These are phyloP conservation scores for Drosophila lacteicornis DNA, from an alignment of 1,140 invertebrate genomes.

Conservation along the genomic window DNA sequence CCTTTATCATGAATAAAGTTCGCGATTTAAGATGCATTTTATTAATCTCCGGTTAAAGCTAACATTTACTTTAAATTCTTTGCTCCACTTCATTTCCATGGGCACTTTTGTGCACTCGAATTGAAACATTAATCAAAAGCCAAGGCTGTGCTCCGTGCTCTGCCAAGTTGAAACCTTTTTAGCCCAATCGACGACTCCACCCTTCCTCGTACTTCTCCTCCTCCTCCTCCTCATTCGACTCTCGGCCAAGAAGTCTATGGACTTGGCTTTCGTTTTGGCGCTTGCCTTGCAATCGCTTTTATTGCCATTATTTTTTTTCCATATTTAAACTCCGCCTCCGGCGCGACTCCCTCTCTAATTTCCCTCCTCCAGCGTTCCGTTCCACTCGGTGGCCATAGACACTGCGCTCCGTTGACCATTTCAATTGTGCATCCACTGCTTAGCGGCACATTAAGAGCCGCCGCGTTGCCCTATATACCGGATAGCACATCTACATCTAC, in stretches of 20 bases:
- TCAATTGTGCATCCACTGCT: slow-evolving; percentile 59
- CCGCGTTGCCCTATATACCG: slow-evolving; percentile 42
- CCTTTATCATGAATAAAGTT: too few species aligned
- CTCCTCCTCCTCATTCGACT: not conserved
- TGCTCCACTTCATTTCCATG: not conserved
- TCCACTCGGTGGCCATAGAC: slow-evolving; percentile 55
- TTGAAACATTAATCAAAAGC: slow-evolving; percentile 17
- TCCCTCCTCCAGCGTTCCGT: slow-evolving; percentile 23
- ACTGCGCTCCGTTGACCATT: slow-evolving; percentile 60
- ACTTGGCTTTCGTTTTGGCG: slow-evolving; percentile 23
- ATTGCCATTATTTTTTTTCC: slow-evolving; percentile 6
- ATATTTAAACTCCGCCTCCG: slow-evolving; percentile 26
- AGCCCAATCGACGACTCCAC: slow-evolving; percentile 8
- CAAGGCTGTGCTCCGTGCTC: not conserved
- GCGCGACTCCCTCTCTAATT: slow-evolving; percentile 18
- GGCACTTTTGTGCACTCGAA: slow-evolving; percentile 11
- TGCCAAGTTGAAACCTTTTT: slow-evolving; percentile 16
- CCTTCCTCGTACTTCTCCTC: not conserved
- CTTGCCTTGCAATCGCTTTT: slow-evolving; percentile 17
- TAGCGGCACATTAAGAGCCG: slow-evolving; percentile 54
- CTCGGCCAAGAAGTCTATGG: slow-evolving; percentile 12
- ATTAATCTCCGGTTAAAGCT: not conserved
- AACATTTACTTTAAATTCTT: not conserved
- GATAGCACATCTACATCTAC: slow-evolving; percentile 11
- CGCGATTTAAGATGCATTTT: not conserved